Base-by-base conservation (phyloP, 2,888 invertebrate genomes). In the Melanargia galathea region DNA sequence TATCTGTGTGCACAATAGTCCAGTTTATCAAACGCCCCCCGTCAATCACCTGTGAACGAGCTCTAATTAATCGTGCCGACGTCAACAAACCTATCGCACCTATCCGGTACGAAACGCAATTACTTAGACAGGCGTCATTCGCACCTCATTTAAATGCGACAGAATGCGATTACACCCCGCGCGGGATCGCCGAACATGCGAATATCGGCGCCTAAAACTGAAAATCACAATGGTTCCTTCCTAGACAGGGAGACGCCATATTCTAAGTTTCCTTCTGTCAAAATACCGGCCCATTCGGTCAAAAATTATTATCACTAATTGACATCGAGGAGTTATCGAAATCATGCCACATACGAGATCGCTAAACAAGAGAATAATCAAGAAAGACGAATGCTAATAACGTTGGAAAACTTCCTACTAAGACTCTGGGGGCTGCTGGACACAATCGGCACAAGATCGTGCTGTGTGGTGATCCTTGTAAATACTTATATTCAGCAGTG, bases 101-200 rank as follows among this genome's bases (percentile, higher is more conserved):
- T 64, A 68, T 66, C 61, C 66, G 63, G 59, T 62, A 60, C 33
- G 65, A 75, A 76, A 79, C 78, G 75, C 78, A 75, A 75, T 75
- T 71, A 52, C 52, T 35, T 13, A 70, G 84, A 82, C 84, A 81
- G 73, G 68, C 67, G 76, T 84, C 84, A 80, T 80, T 86, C 81
- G 77, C 84, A 84, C 83, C 81, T 83, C 67, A 69, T 70, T 68
- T 67, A 70, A 69, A 70, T 67, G 62, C 68, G 58, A 65, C 67
- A 70, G 68, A 68, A 71, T 67, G 63, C 59, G 67, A 66, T 66
- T 68, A 62, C 55, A 65, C 60, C 58, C 40, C 30, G 20, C 26
- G 38, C 51, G 62, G 60, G 55, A 54, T 40, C 66, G 65, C 55
- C 6, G 48, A 55, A 60, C 45, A 69, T 60, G 70, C 62, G 51